A percentile compares a stretch with the other conserved stretches of the same genome.
phyloP scores from a whole-genome alignment of 1,140 invertebrate genomes.

The Protaetia brevitarsis region DNA sequence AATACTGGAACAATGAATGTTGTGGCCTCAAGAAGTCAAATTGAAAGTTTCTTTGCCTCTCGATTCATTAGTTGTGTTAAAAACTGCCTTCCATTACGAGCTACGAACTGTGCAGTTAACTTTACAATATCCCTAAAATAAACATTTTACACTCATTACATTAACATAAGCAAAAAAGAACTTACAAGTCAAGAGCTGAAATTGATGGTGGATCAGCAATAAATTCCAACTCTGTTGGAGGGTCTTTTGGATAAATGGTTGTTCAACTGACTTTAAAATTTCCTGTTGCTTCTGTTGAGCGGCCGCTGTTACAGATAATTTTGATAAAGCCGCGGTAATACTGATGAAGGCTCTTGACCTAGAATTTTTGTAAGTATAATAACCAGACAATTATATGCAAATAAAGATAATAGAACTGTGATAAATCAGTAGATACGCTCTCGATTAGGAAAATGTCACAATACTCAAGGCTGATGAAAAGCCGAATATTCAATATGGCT shows the following conservation, averaged over 20 bases:
- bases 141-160: not conserved
- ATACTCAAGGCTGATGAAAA: slow-evolving; percentile 39
- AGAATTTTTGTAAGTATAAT: slow-evolving; percentile 23
- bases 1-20: slow-evolving; percentile 98
- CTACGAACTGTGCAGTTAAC: slow-evolving; percentile 98
- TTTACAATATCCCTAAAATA: slow-evolving; percentile 88
- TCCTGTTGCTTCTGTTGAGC: slow-evolving; percentile 85
- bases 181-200: slow-evolving; percentile 94
- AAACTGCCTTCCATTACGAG: slow-evolving; percentile 96
- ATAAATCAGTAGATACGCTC: slow-evolving; percentile 35
- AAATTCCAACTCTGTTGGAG: slow-evolving; percentile 95
- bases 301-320: slow-evolving; percentile 61
- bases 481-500: slow-evolving; percentile 46
- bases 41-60: slow-evolving; percentile 96
- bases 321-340: slow-evolving; percentile 48
- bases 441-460: slow-evolving; percentile 36
- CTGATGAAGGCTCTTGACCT: slow-evolving; percentile 49
- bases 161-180: slow-evolving; percentile 36
- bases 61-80: slow-evolving; percentile 97
- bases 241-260: slow-evolving; percentile 93
- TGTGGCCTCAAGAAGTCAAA: slow-evolving; percentile 99
- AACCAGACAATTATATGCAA: not conserved
- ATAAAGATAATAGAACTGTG: not conserved
- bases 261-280: slow-evolving; percentile 81
- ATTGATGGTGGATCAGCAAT: slow-evolving; percentile 98